Evolutionary conservation across 2,797 vertebrate genomes (phyloP), one percentile per base, ranked within the genome.

Genomic region (Enteromius trimaculatus): DNA sequence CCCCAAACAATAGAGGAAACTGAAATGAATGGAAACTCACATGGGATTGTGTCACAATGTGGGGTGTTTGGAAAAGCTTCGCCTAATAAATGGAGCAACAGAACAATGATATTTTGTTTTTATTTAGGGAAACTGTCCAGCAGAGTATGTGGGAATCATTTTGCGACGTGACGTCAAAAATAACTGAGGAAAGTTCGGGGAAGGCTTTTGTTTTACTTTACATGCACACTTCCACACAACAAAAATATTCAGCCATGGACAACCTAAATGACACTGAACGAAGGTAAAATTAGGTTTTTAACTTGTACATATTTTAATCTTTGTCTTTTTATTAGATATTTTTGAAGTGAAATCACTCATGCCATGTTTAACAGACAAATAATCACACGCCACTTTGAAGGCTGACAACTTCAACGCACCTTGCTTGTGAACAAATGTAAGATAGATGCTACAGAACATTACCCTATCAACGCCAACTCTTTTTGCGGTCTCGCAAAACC

Each of bases 361-460:
- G 76, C 78, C 77, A 55, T 65, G 68, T 87, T 86, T 79, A 85
- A 86, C 82, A 76, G 80, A 87, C 86, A 81, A 55, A 82, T 83
- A 87, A 81, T 80, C 69, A 74, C 81, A 86, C 79, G 58, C 77
- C 79, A 86, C 72, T 74, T 60, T 71, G 29, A 82, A 77, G 81
- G 81, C 71, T 31, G 55, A 77, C 65, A 64, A 68, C 65, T 83
- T 65, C 55, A 26, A 80, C 75, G 44, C 68, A 65, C 76, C 55
- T 82, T 44, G 72, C 83, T 84, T 84, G 79, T 64, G 72, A 64
- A 83, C 81, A 77, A 44, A 69, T 47, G 58, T 53, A 47, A 80
- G 66, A 82, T 60, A 83, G 72, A 87, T 85, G 85, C 81, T 83
- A 88, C 83, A 88, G 82, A 85, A 85, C 55, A 17, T 84, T 64